Base-by-base conservation (phyloP, 2,888 invertebrate species). In the Xestia c-nigrum region DNA sequence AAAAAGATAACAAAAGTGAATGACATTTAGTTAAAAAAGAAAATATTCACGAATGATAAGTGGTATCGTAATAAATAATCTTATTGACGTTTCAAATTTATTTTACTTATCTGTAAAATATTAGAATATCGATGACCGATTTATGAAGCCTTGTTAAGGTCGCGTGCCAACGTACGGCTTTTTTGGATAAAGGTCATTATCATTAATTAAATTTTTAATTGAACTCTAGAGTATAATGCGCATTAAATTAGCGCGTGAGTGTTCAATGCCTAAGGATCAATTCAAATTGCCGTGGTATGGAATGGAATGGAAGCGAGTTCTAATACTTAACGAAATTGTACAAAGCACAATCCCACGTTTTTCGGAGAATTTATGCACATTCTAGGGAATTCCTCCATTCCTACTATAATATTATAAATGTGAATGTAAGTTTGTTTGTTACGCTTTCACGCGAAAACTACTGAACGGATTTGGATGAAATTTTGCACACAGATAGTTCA, bases 141-240 rank as follows among this genome's bases (percentile, higher is more conserved):
- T 10, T 68, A 59, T 3, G 43, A 7, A 72, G 55, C 40, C 67
- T 64, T 46, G 66, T 47, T 38, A 47, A 74, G 63, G 85, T 82
- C 71, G 67, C 70, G 66, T 69, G 63, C 52, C n/a, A 78, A 31
- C 5, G n/a, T 12, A 43, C 12, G 21, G 67, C 81, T 31, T 65
- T 70, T 78, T 73, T 67, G 61, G 66, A n/a, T 77, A 43, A 64
- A 88, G 88, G 86, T 81, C 84, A 74, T 72, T 81, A 63, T 86
- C 68, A 84, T 86, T 88, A 43, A 59, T 71, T 24, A 83, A 43
- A 59, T 71, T 24, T 85, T 80, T 64, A 77, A 80, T 80, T 80
- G 65, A 24, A 47, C 63, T 38, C 50, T 46, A 43, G 31, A 50
- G 71, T 55, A 68, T 12, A 64, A 52, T 19, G 43, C n/a, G 43